Evolutionary conservation across 1,140 invertebrate genomes (phyloP), one percentile per base, ranked within the genome.

Genomic region (Caerostris extrusa): DNA sequence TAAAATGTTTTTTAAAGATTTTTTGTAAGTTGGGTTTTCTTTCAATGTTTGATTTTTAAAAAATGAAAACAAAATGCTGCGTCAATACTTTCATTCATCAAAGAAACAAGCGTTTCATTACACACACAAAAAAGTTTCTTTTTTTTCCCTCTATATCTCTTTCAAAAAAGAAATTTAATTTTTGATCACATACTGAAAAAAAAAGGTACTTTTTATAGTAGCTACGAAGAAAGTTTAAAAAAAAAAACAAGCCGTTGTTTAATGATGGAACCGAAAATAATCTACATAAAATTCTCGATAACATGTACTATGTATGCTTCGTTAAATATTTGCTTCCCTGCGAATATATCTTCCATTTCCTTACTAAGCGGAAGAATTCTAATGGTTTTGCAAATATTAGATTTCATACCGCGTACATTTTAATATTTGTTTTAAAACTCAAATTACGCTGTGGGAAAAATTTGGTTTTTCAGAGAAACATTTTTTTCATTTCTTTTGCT

Each of bases 341-440:
- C 19, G 10, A 77, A 77, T 50, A 50, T 77, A 77, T 77, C 71
- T 77, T 19, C 71, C 53, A 50, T 77, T 77, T 77, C 34, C 10
- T 34, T 67, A 7, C 61, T 67, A 77, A 71, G 34, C 8, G 34
- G 69, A n/a, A 71, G 34, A 71, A 19, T 50, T 77, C 7, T 12
- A 77, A 77, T 77, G 71, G 34, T n/a, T n/a, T 50, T 50, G 19
- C 71, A n/a, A 77, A 77, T 77, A 77, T 77, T 77, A 7, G 34
- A 77, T 77, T 77, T 77, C 71, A 50, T 50, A 50, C 71, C 34
- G 10, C 19, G 53, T 77, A 50, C 53, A 12, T 77, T 50, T 50
- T 12, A 50, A 50, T 77, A 34, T 77, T 77, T 77, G 71, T 5
- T 5, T 77, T 77, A 3, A 77, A 50, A 77, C 34, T 53, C 8